A percentile compares a stretch with the other conserved stretches of the same genome.
Conservation (phyloP, 2,888 invertebrate species). For the Oconnorella tubifera region DNA sequence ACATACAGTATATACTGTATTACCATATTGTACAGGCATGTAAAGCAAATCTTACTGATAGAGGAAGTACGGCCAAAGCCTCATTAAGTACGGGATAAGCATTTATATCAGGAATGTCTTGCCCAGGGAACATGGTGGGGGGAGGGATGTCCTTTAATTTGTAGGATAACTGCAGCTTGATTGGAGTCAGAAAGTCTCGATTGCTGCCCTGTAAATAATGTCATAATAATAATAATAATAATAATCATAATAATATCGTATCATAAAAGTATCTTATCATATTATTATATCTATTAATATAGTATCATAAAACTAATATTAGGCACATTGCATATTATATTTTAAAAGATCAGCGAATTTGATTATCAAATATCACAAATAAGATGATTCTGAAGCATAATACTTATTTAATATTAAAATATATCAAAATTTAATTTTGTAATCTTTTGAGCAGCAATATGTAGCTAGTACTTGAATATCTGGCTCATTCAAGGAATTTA, state of each 20-base stretch:
- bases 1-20: no score
- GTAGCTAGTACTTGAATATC: no score
- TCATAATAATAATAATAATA: neutral
- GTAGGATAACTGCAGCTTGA: conserved; percentile 74
- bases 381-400: no score
- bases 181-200: conserved; percentile 57
- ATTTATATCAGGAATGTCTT: conserved; percentile 67
- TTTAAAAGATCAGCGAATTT: neutral
- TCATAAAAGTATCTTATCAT: neutral
- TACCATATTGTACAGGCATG: no score
- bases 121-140: conserved; percentile 35
- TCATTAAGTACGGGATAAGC: conserved; percentile 84
- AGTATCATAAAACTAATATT: neutral
- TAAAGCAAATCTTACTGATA: no score
- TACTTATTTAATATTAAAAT: no score
- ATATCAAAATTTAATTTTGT: no score
- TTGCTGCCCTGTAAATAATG: conserved; percentile 43
- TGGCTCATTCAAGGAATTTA: no score
- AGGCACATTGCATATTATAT: neutral
- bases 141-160: conserved; percentile 61
- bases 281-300: neutral
- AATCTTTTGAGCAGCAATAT: no score
- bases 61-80: neutral
- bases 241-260: neutral
- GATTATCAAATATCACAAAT: no score